These are phyloP conservation scores for Capricornis sumatraensis DNA, from an alignment of 2,113 vertebrate species.

Conservation along the genomic window DNA sequence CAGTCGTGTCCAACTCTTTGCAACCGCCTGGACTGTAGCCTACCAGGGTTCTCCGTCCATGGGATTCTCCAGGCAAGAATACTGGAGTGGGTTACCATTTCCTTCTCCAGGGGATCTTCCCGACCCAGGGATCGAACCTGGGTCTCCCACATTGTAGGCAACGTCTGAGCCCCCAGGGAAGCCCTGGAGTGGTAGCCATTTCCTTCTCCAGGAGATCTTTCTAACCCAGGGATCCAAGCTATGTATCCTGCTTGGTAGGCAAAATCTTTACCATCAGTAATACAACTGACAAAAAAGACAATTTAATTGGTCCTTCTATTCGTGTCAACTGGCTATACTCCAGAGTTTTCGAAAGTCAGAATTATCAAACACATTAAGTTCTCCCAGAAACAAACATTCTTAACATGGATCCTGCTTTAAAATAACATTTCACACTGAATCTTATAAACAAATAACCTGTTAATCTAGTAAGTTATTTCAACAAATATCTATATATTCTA, in stretches of 20 bases:
- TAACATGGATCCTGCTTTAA: constrained; percentile 18
- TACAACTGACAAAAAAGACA: background rate
- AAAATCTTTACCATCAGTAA: background rate
- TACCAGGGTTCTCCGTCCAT: too few relatives aligned
- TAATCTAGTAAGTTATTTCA: background rate
- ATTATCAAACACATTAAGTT: constrained; percentile 21
- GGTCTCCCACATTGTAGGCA: too few relatives aligned
- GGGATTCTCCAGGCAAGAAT: too few relatives aligned
- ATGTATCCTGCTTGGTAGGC: background rate
- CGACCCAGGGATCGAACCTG: too few relatives aligned
- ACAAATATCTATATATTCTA: background rate
- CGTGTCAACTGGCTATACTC: background rate
- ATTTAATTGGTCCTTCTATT: background rate
- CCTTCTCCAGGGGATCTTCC: too few relatives aligned
- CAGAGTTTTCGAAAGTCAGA: background rate
- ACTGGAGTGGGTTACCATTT: too few relatives aligned
- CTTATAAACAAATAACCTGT: background rate
- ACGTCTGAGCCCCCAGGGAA: too few relatives aligned
- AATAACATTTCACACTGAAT: constrained; percentile 19
- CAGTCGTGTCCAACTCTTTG: too few relatives aligned
- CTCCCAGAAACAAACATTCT: constrained; percentile 12
- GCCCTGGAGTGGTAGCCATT: background rate
- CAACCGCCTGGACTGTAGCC: too few relatives aligned
- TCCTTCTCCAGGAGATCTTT: background rate
- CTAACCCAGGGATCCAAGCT: background rate